phyloP scores from a whole-genome alignment of 2,113 vertebrate species.

The Ceratotherium simum region DNA sequence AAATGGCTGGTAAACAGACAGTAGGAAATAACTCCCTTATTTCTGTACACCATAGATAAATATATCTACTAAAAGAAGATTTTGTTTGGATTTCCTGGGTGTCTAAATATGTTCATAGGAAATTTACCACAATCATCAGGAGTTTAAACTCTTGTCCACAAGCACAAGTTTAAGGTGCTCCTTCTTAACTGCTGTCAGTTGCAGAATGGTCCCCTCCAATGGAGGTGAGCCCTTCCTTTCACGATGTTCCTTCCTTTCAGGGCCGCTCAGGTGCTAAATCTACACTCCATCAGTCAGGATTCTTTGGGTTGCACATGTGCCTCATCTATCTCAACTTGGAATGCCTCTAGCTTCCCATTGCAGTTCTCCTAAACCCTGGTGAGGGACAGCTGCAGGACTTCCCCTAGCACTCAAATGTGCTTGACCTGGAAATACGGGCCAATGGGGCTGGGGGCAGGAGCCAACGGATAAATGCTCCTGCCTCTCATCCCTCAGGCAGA shows the following conservation, averaged over 20 bases:
- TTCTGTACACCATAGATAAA: slow-evolving; percentile 32
- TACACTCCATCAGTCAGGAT: accelerated
- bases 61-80: not conserved
- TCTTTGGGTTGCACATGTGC: not conserved
- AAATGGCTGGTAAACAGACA: not conserved
- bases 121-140: not conserved
- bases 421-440: not conserved
- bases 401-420: not conserved
- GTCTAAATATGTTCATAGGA: not conserved
- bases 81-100: not conserved
- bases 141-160: not conserved
- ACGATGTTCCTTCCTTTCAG: not conserved
- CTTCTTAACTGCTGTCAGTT: not conserved
- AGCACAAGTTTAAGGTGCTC: not conserved
- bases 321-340: not conserved
- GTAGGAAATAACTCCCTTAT: not conserved
- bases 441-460: not conserved
- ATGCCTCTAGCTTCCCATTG: not conserved
- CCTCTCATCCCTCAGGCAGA: no score
- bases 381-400: no score
- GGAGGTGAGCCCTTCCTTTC: not conserved
- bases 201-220: not conserved
- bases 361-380: not conserved
- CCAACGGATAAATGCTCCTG: not conserved
- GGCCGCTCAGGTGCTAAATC: no score